Base-by-base conservation (phyloP, 2,797 vertebrate genomes). In the Trachops cirrhosus region DNA sequence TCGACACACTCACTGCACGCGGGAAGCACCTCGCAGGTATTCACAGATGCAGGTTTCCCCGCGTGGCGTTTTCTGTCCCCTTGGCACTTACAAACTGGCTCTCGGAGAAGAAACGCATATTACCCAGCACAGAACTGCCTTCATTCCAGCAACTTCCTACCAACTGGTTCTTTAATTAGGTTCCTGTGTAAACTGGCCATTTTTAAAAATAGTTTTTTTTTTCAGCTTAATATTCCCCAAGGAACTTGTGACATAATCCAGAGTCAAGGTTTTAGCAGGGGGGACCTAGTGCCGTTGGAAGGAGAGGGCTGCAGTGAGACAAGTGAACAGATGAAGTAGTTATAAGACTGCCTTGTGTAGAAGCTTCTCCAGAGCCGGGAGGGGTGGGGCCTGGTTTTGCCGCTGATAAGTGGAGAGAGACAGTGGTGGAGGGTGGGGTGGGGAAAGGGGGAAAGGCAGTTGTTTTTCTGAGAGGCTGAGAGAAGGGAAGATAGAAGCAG, bases 191-290 rank as follows among this genome's bases (percentile, higher is more conserved):
- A 96, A 95, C 67, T 78, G 86, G 79, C 80, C 84, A 29, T 21
- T 93, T 82, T 78, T 70, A 5, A 16, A 4, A 64, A 77, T 57
- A 84, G 37, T 0, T 24, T 3, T 41, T 74, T 77, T 84, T 88
- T 89, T 90, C 70, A 84, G 94, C 87, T 96, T 64, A 29, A 48
- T 70, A 91, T 48, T 91, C 91, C 94, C 91, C 10, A 62, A 93
- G 92, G 97, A 97, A 54, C 95, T 94, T 78, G 87, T 98, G 97
- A 97, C 85, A 94, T 95, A 98, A 98, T 91, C 95, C 93, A 86
- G 64, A 96, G 67, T 93, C 86, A 95, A 67, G 70, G 92, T 98
- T 96, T 96, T 92, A 97, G 89, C 52, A 80, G 71, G 11, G 46
- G 67, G 87, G 85, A 48, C 59, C 78, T 80, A 84, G 93, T 91